Conservation (phyloP, 2,888 invertebrate genomes). For the Thalpophila matura region DNA sequence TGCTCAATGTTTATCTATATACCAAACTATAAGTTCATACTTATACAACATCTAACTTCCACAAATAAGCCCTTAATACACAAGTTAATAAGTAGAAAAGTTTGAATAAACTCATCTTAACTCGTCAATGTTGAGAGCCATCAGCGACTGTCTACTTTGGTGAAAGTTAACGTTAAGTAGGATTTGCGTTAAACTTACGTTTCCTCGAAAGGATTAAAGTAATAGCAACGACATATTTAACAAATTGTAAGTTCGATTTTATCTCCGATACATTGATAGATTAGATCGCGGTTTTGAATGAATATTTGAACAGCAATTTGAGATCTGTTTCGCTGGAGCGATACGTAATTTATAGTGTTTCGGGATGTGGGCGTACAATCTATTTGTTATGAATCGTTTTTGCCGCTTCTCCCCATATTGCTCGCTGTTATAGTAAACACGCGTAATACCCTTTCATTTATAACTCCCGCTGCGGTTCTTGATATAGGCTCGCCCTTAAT, state of each 20-base stretch:
- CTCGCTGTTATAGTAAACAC: slow-evolving; percentile 81
- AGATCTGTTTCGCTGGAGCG: slow-evolving; percentile 46
- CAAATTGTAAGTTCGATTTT: slow-evolving; percentile 62
- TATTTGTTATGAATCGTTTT: slow-evolving; percentile 66
- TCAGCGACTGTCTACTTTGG: slow-evolving; percentile 88
- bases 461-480: slow-evolving; percentile 88
- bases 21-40: slow-evolving; percentile 74
- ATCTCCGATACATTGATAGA: slow-evolving; percentile 46
- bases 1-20: slow-evolving; percentile 78
- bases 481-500: slow-evolving; percentile 89
- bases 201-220: slow-evolving; percentile 86
- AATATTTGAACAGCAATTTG: slow-evolving; percentile 55
- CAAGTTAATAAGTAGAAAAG: slow-evolving; percentile 89
- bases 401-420: slow-evolving; percentile 66
- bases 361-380: slow-evolving; percentile 38
- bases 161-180: slow-evolving; percentile 88
- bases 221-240: slow-evolving; percentile 80
- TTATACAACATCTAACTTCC: slow-evolving; percentile 70
- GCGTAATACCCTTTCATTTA: slow-evolving; percentile 89
- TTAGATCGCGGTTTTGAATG: slow-evolving; percentile 45
- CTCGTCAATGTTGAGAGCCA: slow-evolving; percentile 86
- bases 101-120: slow-evolving; percentile 86
- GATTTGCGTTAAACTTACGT: slow-evolving; percentile 87
- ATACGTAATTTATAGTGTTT: slow-evolving; percentile 47
- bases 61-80: slow-evolving; percentile 84